phyloP scores from a whole-genome alignment of 2,113 vertebrate genomes.

The Eleginops maclovinus region DNA sequence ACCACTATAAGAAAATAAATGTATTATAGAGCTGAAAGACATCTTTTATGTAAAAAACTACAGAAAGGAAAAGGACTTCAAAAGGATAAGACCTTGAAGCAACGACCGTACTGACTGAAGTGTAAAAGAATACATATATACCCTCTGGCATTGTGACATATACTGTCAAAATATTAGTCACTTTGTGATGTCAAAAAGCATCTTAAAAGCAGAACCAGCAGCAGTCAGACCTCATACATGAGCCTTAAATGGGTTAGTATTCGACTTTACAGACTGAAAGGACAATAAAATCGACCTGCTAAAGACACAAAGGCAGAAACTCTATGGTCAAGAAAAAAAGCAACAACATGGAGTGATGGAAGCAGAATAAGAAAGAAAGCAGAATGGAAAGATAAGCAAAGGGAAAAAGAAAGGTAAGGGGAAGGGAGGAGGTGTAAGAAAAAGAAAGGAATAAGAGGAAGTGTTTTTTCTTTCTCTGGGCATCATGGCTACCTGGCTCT shows the following conservation, averaged over 20 bases:
- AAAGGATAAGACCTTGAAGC: slow-evolving; percentile 9
- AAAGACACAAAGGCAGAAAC: neutral
- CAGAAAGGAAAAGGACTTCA: neutral
- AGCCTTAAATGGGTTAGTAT: neutral
- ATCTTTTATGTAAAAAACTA: neutral
- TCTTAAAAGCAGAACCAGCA: neutral
- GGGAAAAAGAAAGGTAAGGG: neutral
- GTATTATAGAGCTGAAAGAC: neutral
- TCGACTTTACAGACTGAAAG: neutral
- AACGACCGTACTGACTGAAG: neutral
- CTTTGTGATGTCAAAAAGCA: slow-evolving; percentile 12
- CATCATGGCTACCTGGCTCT: slow-evolving; percentile 76
- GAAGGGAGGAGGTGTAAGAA: neutral
- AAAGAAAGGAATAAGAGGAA: slow-evolving; percentile 1
- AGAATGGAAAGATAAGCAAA: too few relatives aligned
- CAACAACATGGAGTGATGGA: neutral
- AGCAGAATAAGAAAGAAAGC: neutral
- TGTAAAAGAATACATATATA: neutral
- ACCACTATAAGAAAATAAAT: too few relatives aligned
- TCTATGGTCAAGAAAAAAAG: neutral
- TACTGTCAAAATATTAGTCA: neutral
- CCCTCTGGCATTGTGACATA: slow-evolving; percentile 6
- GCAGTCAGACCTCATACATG: neutral
- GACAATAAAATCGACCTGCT: neutral
- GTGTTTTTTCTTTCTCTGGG: slow-evolving; percentile 40